A percentile compares a stretch with the other conserved stretches of the same genome.
Conservation (phyloP, 2,888 invertebrate genomes). For the Habrosyne pyritoides region DNA sequence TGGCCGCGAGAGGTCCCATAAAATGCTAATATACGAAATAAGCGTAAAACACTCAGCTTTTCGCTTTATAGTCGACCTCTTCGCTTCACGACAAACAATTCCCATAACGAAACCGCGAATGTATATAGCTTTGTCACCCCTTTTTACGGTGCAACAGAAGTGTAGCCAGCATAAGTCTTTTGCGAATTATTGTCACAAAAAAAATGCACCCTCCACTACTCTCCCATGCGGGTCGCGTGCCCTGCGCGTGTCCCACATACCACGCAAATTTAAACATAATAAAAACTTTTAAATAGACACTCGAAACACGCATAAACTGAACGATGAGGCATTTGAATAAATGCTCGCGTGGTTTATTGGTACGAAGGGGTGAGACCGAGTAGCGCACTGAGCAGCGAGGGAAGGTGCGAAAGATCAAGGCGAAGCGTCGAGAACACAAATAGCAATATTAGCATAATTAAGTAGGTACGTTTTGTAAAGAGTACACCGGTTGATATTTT, state of each 20-base stretch:
- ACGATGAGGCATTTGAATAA: slow-evolving; percentile 53
- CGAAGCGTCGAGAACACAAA: slow-evolving; percentile 43
- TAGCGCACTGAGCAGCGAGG: slow-evolving; percentile 41
- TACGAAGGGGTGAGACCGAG: slow-evolving; percentile 57
- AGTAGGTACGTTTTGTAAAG: slow-evolving; percentile 45
- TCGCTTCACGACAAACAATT: slow-evolving; percentile 37
- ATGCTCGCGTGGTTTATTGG: slow-evolving; percentile 26
- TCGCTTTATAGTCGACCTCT: slow-evolving; percentile 12
- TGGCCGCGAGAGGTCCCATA: slow-evolving; percentile 1
- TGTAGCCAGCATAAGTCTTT: slow-evolving; percentile 47
- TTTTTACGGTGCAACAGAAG: slow-evolving; percentile 45
- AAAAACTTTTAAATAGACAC: slow-evolving; percentile 61
- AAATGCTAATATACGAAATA: slow-evolving; percentile 9
- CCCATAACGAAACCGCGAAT: slow-evolving; percentile 46
- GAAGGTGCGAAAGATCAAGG: slow-evolving; percentile 71
- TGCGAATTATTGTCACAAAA: slow-evolving; percentile 56
- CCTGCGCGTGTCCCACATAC: slow-evolving; percentile 76
- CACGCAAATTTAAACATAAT: slow-evolving; percentile 71
- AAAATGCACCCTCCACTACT: slow-evolving; percentile 44
- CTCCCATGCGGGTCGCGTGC: slow-evolving; percentile 78
- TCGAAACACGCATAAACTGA: slow-evolving; percentile 55
- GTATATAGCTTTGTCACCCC: slow-evolving; percentile 42
- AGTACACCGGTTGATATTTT: slow-evolving; percentile 73
- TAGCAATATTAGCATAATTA: slow-evolving; percentile 66
- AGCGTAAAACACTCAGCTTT: slow-evolving; percentile 22